These are phyloP conservation scores for Tromatobia lineatoria DNA, from an alignment of 2,888 invertebrate species.

Conservation along the genomic window DNA sequence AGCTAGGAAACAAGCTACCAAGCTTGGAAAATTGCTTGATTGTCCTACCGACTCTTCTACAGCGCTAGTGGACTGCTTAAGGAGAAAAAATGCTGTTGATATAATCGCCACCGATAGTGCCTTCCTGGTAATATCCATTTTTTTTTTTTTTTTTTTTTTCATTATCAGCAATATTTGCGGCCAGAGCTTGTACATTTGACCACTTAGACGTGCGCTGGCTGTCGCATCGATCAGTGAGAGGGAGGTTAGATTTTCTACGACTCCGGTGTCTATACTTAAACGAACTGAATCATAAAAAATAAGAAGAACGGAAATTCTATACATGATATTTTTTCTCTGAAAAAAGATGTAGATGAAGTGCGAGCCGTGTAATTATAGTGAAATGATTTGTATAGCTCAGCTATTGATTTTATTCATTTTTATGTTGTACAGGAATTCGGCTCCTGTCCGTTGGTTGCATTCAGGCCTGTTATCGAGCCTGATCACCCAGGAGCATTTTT, in stretches of 20 bases:
- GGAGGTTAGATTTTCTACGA: too few relatives aligned
- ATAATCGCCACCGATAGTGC: slow-evolving; percentile 89
- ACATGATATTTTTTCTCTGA: too few relatives aligned
- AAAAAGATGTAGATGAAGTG: too few relatives aligned
- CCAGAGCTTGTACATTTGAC: too few relatives aligned
- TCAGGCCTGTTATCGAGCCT: slow-evolving; percentile 92
- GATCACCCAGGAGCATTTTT: slow-evolving; percentile 90
- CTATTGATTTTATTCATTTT: background rate
- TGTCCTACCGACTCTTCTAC: slow-evolving; percentile 87
- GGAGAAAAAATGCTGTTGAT: slow-evolving; percentile 87
- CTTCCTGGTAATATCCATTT: slow-evolving; percentile 90
- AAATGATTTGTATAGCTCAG: background rate
- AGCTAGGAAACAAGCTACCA: slow-evolving; percentile 87
- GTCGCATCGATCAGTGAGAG: too few relatives aligned
- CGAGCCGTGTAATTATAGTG: too few relatives aligned
- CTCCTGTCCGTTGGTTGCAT: slow-evolving; percentile 88
- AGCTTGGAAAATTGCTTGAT: slow-evolving; percentile 88
- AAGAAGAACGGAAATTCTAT: too few relatives aligned
- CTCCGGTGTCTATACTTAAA: too few relatives aligned
- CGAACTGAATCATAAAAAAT: too few relatives aligned
- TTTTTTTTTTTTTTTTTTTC: too few relatives aligned
- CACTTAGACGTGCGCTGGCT: too few relatives aligned
- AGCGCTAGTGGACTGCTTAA: slow-evolving; percentile 88
- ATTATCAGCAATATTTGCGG: too few relatives aligned
- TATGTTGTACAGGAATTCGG: slow-evolving; percentile 22